Conservation (phyloP, 2,113 vertebrate species). For the Onychostoma macrolepis region DNA sequence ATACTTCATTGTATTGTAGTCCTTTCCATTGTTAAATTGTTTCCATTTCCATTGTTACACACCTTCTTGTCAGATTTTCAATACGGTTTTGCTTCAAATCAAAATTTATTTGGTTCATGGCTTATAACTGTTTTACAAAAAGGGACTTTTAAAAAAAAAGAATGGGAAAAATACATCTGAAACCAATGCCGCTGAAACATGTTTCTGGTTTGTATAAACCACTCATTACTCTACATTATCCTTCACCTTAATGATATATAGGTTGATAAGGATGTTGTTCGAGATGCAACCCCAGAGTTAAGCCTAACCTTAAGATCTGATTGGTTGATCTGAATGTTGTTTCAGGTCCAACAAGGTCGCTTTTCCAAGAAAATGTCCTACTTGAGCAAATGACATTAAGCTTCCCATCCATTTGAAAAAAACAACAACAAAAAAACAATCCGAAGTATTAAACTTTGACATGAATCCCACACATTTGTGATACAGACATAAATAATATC, state of each 20-base stretch:
- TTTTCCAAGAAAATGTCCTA: not conserved
- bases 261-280: not conserved
- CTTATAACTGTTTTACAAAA: not conserved
- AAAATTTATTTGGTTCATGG: not conserved
- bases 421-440: too few relatives aligned
- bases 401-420: not conserved
- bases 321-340: conserved; percentile 5
- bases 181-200: not conserved
- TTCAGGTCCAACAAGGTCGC: not conserved
- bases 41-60: not conserved
- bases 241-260: not conserved
- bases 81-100: not conserved
- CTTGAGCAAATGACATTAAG: not conserved
- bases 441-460: not conserved
- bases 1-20: not conserved
- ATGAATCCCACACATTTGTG: not conserved
- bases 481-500: not conserved
- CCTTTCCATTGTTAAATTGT: not conserved
- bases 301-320: not conserved
- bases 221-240: not conserved
- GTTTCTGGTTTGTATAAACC: not conserved
- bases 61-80: not conserved
- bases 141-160: not conserved
- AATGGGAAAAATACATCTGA: not conserved
- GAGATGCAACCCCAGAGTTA: not conserved